Conservation (phyloP, 2,797 vertebrate species). For the Epinephelus coioides region DNA sequence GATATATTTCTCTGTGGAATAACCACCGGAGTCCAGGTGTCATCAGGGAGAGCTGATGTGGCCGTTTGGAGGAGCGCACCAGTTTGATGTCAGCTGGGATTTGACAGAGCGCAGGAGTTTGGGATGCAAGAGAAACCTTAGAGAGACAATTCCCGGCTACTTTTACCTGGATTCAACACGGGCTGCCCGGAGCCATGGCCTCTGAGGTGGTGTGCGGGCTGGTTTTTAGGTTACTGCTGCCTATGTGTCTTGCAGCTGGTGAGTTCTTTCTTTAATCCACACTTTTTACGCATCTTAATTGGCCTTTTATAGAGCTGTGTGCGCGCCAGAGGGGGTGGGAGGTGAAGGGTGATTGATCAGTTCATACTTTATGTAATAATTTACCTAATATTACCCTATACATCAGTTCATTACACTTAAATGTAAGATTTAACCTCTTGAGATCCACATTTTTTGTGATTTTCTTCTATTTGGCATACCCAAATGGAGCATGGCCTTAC, state of each 20-base stretch:
- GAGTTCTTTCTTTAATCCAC: conserved; percentile 68
- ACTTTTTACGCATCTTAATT: conserved; percentile 23
- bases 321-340: not conserved
- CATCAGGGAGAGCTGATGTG: conserved; percentile 59
- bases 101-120: conserved; percentile 75
- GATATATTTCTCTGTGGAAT: conserved; percentile 52
- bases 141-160: conserved; percentile 49
- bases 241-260: conserved; percentile 94
- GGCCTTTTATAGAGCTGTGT: not conserved
- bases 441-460: too few relatives aligned
- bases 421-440: too few relatives aligned
- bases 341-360: too few relatives aligned
- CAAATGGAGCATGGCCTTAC: too few relatives aligned
- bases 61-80: conserved; percentile 62
- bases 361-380: too few relatives aligned
- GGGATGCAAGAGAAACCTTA: conserved; percentile 71
- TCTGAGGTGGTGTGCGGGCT: conserved; percentile 96
- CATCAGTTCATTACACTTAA: too few relatives aligned
- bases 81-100: conserved; percentile 78
- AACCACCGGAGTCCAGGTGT: conserved; percentile 63
- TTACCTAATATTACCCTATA: too few relatives aligned
- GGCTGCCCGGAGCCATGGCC: conserved; percentile 87
- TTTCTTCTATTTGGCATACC: too few relatives aligned
- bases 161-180: conserved; percentile 61
- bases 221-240: conserved; percentile 95